Conservation (phyloP, 1,140 invertebrate species). For the Steinernema feltiae region DNA sequence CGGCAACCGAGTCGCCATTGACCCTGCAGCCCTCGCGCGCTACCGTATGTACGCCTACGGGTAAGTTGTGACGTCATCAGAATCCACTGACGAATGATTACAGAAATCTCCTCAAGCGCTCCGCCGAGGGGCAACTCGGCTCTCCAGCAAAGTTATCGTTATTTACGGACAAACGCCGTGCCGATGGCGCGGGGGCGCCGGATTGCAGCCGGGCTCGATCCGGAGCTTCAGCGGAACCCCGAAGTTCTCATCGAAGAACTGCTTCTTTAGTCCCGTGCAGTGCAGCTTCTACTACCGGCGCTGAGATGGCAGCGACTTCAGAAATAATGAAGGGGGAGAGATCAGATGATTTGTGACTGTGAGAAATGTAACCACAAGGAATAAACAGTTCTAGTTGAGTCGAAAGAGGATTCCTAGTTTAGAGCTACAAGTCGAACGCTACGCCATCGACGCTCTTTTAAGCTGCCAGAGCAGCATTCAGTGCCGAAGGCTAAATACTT, state of each 20-base stretch:
- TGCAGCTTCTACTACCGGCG: conserved; percentile 1
- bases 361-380: neutral
- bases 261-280: conserved; percentile 27
- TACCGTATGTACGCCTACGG: conserved; percentile 9
- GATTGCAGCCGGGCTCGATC: neutral
- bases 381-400: neutral
- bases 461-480: too few relatives aligned
- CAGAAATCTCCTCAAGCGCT: neutral
- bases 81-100: neutral
- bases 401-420: too few relatives aligned
- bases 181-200: neutral
- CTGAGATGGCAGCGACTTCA: neutral
- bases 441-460: too few relatives aligned
- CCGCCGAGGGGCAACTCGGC: neutral
- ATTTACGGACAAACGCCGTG: neutral
- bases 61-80: neutral
- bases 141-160: neutral
- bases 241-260: conserved; percentile 25
- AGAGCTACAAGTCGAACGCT: too few relatives aligned
- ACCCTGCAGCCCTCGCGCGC: neutral
- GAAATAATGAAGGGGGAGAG: neutral
- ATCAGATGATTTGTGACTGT: neutral
- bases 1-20: neutral
- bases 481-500: too few relatives aligned
- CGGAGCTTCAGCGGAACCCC: conserved; percentile 2